These are phyloP conservation scores for Prolemur simus DNA, from an alignment of 2,113 vertebrate species.

Conservation along the genomic window DNA sequence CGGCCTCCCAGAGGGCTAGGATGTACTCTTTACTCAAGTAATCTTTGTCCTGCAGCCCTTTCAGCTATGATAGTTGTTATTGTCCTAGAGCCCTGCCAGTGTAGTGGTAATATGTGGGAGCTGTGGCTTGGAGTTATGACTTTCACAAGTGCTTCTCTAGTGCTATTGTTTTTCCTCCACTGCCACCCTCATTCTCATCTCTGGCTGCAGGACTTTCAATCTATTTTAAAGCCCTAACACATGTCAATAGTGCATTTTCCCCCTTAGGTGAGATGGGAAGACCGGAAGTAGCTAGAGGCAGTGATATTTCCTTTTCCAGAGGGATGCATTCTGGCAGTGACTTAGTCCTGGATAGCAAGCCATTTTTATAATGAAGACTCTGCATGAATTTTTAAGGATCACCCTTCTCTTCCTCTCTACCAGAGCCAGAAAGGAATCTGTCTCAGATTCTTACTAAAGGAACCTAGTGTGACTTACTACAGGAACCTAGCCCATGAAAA, in stretches of 20 bases:
- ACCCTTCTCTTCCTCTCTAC: neutral
- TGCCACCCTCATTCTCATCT: rapidly evolving
- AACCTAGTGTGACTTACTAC: neutral
- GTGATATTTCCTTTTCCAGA: neutral
- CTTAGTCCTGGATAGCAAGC: neutral
- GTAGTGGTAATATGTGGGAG: neutral
- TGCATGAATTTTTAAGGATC: neutral
- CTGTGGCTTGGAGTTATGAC: neutral
- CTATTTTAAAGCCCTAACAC: neutral
- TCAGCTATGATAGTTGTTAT: neutral
- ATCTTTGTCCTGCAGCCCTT: neutral
- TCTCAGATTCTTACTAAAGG: neutral
- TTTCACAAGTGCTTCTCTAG: neutral
- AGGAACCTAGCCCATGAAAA: neutral
- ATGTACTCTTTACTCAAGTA: neutral
- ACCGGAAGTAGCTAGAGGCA: neutral
- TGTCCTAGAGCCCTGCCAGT: rapidly evolving
- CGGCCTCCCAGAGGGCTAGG: too few species aligned
- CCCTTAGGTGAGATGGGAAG: neutral
- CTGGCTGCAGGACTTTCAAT: neutral
- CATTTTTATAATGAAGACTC: neutral
- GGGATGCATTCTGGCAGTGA: neutral
- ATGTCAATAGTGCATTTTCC: neutral
- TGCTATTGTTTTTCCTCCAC: neutral
- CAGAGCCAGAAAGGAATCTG: neutral